Evolutionary conservation across 2,113 vertebrate genomes (phyloP), one percentile per base, ranked within the genome.

Genomic region (Nothobranchius kuhntae): DNA sequence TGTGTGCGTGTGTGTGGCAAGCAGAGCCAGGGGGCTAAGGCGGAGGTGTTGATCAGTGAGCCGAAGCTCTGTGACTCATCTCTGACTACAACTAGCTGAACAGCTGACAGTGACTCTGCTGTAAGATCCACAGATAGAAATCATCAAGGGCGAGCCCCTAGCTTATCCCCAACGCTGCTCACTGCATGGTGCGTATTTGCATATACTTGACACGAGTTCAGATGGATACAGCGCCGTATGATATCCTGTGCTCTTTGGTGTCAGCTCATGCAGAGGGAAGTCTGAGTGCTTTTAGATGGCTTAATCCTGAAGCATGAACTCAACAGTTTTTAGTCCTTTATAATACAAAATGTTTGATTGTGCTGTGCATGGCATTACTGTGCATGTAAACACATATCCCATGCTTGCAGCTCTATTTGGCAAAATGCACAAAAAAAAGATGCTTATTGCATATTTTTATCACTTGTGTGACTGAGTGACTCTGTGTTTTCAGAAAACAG

Each of bases 11-110:
- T 82, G 77, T 77, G 69, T 73, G 75, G 68, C 57, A 45, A 71
- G 52, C 72, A 76, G 77, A 80, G 81, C 71, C 61, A 44, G 59
- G 71, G 80, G 82, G 76, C 74, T 65, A 60, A 65, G 78, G 76
- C 61, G 51, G 73, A 80, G 81, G 85, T 76, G 85, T 75, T 84
- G 86, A 84, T 88, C 83, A 77, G 82, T 83, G 82, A 79, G 78
- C 69, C 73, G 78, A 53, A 71, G 79, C 82, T 78, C 57, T 61
- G 69, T 83, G 86, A 89, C 74, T 87, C 84, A 85, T 79, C 85
- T 54, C 77, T 67, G 75, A 83, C 68, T 63, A 52, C 21, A 36
- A 68, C 53, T 9, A 56, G 78, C 53, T 36, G 57, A 78, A 53
- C 65, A 71, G 78, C 44, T 51, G 42, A 57, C 50, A 75, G 47